Percentiles rank a stretch among this genome's conserved stretches.
These are phyloP conservation scores for Pteropus alecto DNA, from an alignment of 2,113 vertebrate genomes.

Conservation along the genomic window DNA sequence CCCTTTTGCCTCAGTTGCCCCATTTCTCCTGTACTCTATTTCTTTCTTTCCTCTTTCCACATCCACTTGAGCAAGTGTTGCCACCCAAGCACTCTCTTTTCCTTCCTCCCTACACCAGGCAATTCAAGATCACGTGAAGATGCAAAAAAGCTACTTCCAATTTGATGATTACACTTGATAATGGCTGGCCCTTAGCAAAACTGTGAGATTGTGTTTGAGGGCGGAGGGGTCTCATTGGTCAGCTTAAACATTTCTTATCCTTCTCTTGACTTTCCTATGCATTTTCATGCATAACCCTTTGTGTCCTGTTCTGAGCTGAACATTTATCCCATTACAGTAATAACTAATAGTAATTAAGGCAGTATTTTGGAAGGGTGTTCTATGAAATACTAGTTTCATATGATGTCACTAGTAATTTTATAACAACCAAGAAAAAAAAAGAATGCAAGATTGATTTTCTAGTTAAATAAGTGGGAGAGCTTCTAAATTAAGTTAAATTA, in stretches of 20 bases:
- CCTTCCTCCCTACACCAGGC: not conserved
- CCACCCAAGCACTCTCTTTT: not conserved
- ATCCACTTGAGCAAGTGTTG: not conserved
- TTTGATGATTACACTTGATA: not conserved
- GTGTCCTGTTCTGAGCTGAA: not conserved
- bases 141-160: not conserved
- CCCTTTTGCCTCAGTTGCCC: not conserved
- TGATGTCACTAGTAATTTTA: not conserved
- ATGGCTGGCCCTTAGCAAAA: not conserved
- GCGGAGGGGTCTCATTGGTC: not conserved
- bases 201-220: not conserved
- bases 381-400: not conserved
- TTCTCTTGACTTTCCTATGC: not conserved
- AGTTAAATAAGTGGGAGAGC: not conserved
- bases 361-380: not conserved
- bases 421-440: not conserved
- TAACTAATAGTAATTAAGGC: not conserved
- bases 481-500: not conserved
- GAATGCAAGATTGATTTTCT: not conserved
- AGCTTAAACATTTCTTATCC: not conserved
- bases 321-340: not conserved
- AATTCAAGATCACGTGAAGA: not conserved
- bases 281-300: not conserved
- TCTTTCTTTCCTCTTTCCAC: not conserved
- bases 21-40: not conserved